A percentile compares a stretch with the other conserved stretches of the same genome.
Conservation (phyloP, 2,797 vertebrate genomes). For the Apogon hyalosoma region DNA sequence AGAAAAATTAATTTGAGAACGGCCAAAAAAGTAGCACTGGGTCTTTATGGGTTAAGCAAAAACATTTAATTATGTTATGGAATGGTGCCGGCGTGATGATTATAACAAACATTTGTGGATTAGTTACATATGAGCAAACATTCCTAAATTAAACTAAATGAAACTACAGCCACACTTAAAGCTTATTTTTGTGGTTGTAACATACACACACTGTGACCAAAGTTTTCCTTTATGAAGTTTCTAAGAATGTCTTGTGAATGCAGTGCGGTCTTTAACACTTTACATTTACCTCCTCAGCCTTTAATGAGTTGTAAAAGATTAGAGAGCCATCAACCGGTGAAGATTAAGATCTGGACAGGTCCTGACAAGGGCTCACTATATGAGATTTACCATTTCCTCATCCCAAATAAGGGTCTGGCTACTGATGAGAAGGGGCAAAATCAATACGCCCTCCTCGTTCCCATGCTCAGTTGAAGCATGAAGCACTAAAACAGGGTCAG, state of each 20-base stretch:
- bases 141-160: constrained; percentile 3
- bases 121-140: neutral
- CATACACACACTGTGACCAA: constrained; percentile 23
- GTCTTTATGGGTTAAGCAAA: too few species aligned
- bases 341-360: constrained; percentile 73
- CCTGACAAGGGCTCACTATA: constrained; percentile 70
- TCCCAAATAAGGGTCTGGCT: constrained; percentile 66
- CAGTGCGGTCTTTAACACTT: constrained; percentile 42
- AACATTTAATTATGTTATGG: too few species aligned
- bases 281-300: constrained; percentile 46
- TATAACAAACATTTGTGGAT: too few species aligned
- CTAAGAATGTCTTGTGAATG: constrained; percentile 33
- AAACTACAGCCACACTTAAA: neutral
- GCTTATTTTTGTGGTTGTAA: neutral
- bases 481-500: constrained; percentile 75
- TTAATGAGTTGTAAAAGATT: constrained; percentile 71
- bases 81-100: too few species aligned
- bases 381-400: constrained; percentile 74
- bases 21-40: too few species aligned
- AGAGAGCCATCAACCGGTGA: constrained; percentile 68
- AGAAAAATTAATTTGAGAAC: too few species aligned
- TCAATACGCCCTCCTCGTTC: constrained; percentile 77
- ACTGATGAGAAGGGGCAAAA: constrained; percentile 77
- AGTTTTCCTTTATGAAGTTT: constrained; percentile 26
- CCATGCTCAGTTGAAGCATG: constrained; percentile 65